Conservation (phyloP, 2,797 vertebrate species). For the Trematomus bernacchii region DNA sequence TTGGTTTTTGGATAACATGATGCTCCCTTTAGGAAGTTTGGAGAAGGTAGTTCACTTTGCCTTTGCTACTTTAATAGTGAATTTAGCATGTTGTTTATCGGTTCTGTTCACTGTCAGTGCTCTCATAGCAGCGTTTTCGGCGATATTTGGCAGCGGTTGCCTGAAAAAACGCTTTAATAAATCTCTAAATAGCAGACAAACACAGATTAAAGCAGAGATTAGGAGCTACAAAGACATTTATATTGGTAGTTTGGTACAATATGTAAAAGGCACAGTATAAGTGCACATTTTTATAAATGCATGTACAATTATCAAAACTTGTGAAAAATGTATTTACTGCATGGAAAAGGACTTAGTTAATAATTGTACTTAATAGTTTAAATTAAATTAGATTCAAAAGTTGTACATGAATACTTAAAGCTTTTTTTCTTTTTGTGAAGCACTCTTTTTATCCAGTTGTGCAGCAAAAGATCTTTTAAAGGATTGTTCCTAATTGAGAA, state of each 20-base stretch:
- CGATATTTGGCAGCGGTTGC: neutral
- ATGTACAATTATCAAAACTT: too few relatives aligned
- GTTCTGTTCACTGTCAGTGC: too few relatives aligned
- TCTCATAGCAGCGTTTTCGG: neutral
- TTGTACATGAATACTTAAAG: too few relatives aligned
- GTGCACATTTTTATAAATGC: too few relatives aligned
- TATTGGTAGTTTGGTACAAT: neutral
- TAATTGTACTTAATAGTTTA: too few relatives aligned
- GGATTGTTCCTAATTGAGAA: constrained; percentile 21
- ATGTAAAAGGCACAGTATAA: too few relatives aligned
- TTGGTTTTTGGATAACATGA: neutral
- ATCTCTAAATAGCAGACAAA: neutral
- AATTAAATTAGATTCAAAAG: too few relatives aligned
- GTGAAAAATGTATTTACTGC: too few relatives aligned
- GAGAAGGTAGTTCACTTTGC: too few relatives aligned
- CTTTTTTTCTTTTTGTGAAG: neutral
- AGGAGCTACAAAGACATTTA: neutral
- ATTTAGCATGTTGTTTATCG: too few relatives aligned
- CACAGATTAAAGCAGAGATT: neutral
- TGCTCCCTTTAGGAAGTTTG: neutral
- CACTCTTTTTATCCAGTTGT: constrained; percentile 26
- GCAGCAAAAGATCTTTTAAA: constrained; percentile 32
- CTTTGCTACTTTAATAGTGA: too few relatives aligned
- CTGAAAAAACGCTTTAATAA: neutral
- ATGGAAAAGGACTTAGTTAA: too few relatives aligned